Evolutionary conservation across 2,888 invertebrate species (phyloP).

Genomic region (Philereme transversata): DNA sequence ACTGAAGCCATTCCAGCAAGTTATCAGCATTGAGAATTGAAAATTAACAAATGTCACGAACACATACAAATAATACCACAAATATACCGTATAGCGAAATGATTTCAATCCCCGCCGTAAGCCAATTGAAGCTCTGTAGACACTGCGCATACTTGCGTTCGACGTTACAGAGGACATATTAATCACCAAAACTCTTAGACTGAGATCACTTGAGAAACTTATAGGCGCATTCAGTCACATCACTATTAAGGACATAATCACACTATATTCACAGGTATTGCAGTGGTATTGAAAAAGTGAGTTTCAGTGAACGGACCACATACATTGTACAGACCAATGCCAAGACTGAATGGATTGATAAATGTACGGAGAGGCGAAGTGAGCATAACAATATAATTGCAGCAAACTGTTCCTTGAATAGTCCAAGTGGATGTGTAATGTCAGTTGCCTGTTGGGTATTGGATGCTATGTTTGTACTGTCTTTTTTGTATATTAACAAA

Average conservation of each 20-base stretch:
- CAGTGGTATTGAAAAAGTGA: slow-evolving; percentile 43
- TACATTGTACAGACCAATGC: slow-evolving; percentile 71
- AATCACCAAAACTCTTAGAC: slow-evolving; percentile 43
- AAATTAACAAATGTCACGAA: slow-evolving; percentile 7
- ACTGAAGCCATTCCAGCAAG: neutral
- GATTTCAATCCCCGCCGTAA: slow-evolving; percentile 78
- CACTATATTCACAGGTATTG: slow-evolving; percentile 40
- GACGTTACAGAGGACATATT: slow-evolving; percentile 80
- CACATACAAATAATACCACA: slow-evolving; percentile 37
- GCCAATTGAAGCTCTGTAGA: slow-evolving; percentile 76
- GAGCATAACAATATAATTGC: slow-evolving; percentile 83
- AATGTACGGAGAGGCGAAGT: slow-evolving; percentile 73
- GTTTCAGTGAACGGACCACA: slow-evolving; percentile 55
- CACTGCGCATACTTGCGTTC: slow-evolving; percentile 77
- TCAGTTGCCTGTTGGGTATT: slow-evolving; percentile 31
- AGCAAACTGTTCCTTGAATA: slow-evolving; percentile 80
- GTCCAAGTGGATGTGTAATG: slow-evolving; percentile 51
- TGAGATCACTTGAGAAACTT: slow-evolving; percentile 32
- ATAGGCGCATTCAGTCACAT: slow-evolving; percentile 47
- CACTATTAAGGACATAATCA: slow-evolving; percentile 51
- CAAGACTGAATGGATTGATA: slow-evolving; percentile 77
- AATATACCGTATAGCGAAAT: slow-evolving; percentile 77
- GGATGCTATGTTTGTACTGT: slow-evolving; percentile 21
- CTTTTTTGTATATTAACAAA: neutral
- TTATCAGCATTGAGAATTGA: neutral